Percentiles rank a stretch among this genome's conserved stretches.
Conservation (phyloP, 2,113 vertebrate genomes). For the Lipophrys pholis region DNA sequence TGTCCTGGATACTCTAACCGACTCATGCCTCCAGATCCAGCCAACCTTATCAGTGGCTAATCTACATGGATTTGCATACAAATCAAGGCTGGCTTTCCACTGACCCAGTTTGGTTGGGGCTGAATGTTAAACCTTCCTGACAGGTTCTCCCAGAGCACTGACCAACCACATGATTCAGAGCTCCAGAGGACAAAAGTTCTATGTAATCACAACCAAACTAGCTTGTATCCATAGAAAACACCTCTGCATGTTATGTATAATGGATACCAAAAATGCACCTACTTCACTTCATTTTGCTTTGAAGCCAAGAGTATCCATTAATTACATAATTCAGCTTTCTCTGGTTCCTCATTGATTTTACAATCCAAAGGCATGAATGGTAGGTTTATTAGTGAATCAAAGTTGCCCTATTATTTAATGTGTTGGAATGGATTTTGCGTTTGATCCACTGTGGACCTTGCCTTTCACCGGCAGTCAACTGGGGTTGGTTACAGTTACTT, state of each 20-base stretch:
- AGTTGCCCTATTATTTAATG: too few species aligned
- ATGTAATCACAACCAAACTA: conserved; percentile 13
- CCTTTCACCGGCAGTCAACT: too few species aligned
- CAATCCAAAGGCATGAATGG: too few species aligned
- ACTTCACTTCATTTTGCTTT: neutral
- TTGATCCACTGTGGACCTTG: too few species aligned
- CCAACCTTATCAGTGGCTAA: conserved; percentile 77
- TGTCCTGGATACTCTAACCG: conserved; percentile 60
- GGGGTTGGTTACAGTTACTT: too few species aligned
- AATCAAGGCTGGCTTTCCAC: conserved; percentile 73
- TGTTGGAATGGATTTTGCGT: too few species aligned
- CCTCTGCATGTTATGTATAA: neutral
- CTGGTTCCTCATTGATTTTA: too few species aligned
- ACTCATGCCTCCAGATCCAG: conserved; percentile 71
- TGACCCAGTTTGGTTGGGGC: conserved; percentile 75
- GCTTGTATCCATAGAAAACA: conserved; percentile 28
- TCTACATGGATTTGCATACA: conserved; percentile 82
- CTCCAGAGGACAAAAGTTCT: conserved; percentile 26
- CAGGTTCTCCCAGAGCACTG: conserved; percentile 70
- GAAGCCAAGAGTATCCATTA: neutral
- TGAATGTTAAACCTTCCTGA: conserved; percentile 70
- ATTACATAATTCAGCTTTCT: neutral
- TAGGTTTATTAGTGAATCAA: too few species aligned
- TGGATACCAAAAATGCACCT: too few species aligned
- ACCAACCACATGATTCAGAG: conserved; percentile 26